Percentiles rank a stretch among this genome's conserved stretches.
Evolutionary conservation across 2,888 invertebrate species (phyloP).

Genomic region (Pristionchus maxplancki): DNA sequence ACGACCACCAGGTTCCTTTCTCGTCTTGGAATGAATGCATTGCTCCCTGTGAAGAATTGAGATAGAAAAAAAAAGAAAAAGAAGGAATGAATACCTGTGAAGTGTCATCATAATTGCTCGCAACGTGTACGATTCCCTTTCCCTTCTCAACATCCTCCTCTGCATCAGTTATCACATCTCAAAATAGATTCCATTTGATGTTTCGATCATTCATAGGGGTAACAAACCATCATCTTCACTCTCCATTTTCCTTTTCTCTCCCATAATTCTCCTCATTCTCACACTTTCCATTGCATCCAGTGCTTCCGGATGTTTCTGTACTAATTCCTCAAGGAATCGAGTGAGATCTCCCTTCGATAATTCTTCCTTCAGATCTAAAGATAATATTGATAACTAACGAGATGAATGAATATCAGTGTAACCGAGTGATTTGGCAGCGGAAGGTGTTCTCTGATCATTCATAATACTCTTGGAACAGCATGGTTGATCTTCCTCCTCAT

Average conservation of each 20-base stretch:
- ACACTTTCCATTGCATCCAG: conserved; percentile 76
- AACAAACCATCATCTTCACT: background rate
- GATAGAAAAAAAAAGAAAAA: no score
- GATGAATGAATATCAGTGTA: background rate
- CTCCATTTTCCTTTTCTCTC: background rate
- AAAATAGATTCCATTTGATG: background rate
- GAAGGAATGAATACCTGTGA: conserved; percentile 54
- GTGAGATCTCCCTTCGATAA: conserved; percentile 72
- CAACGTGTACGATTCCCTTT: conserved; percentile 53
- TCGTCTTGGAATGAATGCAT: conserved; percentile 76
- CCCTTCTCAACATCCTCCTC: conserved; percentile 19
- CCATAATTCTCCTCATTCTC: conserved; percentile 62
- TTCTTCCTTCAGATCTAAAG: conserved; percentile 54
- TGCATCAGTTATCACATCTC: background rate
- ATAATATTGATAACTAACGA: background rate
- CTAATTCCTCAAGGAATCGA: conserved; percentile 75
- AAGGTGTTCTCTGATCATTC: conserved; percentile 28
- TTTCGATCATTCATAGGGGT: background rate
- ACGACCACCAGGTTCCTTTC: conserved; percentile 87
- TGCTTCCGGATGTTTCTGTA: conserved; percentile 77
- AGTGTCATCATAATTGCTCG: conserved; percentile 60
- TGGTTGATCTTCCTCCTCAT: conserved; percentile 13
- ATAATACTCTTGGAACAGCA: conserved; percentile 13
- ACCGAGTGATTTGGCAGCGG: background rate
- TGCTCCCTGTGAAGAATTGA: conserved; percentile 54